Conservation (phyloP, 2,113 vertebrate species). For the Desmodus rotundus region DNA sequence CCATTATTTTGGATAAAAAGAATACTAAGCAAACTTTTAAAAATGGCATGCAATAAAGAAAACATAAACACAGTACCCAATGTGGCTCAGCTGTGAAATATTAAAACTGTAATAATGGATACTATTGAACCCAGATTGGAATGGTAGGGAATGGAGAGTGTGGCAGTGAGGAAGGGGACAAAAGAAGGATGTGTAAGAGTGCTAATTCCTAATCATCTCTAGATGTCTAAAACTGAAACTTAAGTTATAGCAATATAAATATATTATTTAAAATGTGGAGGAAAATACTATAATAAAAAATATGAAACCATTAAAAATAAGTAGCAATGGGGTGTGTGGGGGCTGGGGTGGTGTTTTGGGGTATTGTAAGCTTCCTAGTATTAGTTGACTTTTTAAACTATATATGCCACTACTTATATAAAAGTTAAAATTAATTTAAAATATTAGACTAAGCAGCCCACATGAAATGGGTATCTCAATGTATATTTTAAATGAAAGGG, state of each 20-base stretch:
- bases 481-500: background rate
- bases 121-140: background rate
- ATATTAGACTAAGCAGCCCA: background rate
- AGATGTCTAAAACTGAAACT: background rate
- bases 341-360: background rate
- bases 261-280: background rate
- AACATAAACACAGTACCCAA: background rate
- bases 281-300: background rate
- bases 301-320: background rate
- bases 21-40: background rate
- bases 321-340: background rate
- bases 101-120: background rate
- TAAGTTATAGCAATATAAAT: background rate
- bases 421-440: constrained; percentile 18
- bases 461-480: background rate
- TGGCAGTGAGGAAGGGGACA: fast-evolving
- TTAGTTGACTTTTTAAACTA: background rate
- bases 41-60: background rate
- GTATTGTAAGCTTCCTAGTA: background rate
- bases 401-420: background rate
- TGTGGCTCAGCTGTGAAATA: background rate
- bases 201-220: background rate
- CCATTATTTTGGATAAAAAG: background rate
- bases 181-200: background rate
- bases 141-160: background rate